Conservation (phyloP, 2,797 vertebrate species). For the Euphonia xanthogaster region DNA sequence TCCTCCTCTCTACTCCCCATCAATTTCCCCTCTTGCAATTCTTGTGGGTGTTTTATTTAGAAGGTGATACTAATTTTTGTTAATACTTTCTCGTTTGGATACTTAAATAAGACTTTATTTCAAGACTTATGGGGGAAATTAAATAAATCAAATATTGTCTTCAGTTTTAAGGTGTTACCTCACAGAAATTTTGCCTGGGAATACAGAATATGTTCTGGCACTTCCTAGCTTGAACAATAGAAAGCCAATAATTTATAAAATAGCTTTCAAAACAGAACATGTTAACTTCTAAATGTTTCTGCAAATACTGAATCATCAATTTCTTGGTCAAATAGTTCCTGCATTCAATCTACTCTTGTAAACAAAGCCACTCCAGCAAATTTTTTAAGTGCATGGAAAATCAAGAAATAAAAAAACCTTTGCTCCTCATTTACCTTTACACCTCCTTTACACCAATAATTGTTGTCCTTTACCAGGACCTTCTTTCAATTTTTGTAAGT, state of each 20-base stretch:
- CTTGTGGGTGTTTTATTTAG: not conserved
- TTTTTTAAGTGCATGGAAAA: not conserved
- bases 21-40: not conserved
- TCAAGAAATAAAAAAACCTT: not conserved
- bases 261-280: not conserved
- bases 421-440: not conserved
- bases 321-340: not conserved
- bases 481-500: not conserved
- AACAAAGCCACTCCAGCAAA: not conserved
- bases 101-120: not conserved
- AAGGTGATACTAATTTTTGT: not conserved
- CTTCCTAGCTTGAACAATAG: not conserved
- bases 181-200: not conserved
- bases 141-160: not conserved
- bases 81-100: not conserved
- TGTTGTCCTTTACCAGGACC: not conserved
- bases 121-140: not conserved
- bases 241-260: not conserved
- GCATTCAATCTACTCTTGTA: not conserved
- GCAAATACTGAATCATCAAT: not conserved
- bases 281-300: not conserved
- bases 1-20: not conserved
- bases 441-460: not conserved
- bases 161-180: not conserved
- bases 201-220: not conserved